Conservation (phyloP, 2,888 invertebrate species). For the Drosophila nr. fundita region DNA sequence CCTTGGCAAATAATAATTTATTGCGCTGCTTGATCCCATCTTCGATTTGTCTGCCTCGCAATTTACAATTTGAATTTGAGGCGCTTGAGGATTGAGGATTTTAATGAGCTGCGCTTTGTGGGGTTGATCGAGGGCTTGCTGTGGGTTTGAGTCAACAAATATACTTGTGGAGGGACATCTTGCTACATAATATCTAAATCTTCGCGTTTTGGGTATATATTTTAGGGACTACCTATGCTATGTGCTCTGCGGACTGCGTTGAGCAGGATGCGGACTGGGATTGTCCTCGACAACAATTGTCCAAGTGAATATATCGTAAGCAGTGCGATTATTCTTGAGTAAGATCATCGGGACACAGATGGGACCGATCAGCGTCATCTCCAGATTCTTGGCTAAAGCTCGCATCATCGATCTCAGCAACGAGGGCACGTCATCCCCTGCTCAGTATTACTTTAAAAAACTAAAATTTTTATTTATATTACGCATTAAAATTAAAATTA, state of each 20-base stretch:
- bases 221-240: not conserved
- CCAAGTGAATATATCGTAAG: constrained; percentile 93
- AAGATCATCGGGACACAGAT: constrained; percentile 92
- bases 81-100: constrained; percentile 44
- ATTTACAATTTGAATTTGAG: constrained; percentile 73
- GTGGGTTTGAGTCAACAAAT: constrained; percentile 34
- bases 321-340: constrained; percentile 93
- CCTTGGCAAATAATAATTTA: constrained; percentile 69
- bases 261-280: constrained; percentile 17
- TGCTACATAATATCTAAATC: not conserved
- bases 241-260: constrained; percentile 64
- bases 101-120: constrained; percentile 50
- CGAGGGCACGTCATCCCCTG: constrained; percentile 86
- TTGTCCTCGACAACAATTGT: constrained; percentile 94
- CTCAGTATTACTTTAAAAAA: constrained; percentile 23
- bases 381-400: constrained; percentile 93
- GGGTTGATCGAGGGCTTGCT: constrained; percentile 61
- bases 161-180: not conserved
- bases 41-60: constrained; percentile 42
- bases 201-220: not conserved
- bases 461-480: constrained; percentile 24
- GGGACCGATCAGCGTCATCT: constrained; percentile 94
- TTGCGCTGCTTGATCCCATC: constrained; percentile 61
- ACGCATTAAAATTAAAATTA: constrained; percentile 58
- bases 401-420: constrained; percentile 90